A percentile compares a stretch with the other conserved stretches of the same genome.
Conservation (phyloP, 2,888 invertebrate genomes). For the Macroteleia sp. region DNA sequence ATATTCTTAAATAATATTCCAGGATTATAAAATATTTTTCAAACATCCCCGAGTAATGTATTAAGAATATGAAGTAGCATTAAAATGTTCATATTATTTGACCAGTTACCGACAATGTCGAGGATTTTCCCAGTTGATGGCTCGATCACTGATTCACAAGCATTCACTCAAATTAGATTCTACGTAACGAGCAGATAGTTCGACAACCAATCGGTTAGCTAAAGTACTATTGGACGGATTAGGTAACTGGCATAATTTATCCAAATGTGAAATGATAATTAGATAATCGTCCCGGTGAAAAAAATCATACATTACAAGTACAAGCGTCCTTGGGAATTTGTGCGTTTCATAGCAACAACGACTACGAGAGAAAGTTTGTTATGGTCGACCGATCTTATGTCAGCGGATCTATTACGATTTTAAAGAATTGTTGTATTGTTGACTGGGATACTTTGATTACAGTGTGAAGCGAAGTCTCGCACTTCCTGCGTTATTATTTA, state of each 20-base stretch:
- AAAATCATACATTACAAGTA: conserved; percentile 42
- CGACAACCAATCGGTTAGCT: too few relatives aligned
- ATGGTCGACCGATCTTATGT: conserved; percentile 61
- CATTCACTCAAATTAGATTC: too few relatives aligned
- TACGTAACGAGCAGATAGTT: too few relatives aligned
- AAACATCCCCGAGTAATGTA: too few relatives aligned
- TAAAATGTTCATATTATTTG: too few relatives aligned
- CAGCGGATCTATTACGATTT: conserved; percentile 63
- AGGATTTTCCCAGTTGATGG: too few relatives aligned
- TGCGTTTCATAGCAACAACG: conserved; percentile 49
- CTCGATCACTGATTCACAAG: too few relatives aligned
- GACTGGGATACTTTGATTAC: conserved; percentile 33
- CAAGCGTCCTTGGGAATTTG: conserved; percentile 61
- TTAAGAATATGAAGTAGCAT: too few relatives aligned
- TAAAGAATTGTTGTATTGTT: conserved; percentile 61
- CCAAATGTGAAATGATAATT: conserved; percentile 49
- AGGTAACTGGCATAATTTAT: conserved; percentile 22
- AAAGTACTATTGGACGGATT: background rate
- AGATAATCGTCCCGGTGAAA: conserved; percentile 52
- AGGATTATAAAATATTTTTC: too few relatives aligned
- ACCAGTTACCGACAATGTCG: too few relatives aligned
- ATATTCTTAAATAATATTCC: too few relatives aligned
- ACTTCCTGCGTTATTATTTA: conserved; percentile 57
- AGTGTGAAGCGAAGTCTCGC: conserved; percentile 17
- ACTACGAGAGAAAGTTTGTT: conserved; percentile 60